These are phyloP conservation scores for Xiphorhynchus erythropygius DNA, from an alignment of 2,797 vertebrate species.

Conservation along the genomic window DNA sequence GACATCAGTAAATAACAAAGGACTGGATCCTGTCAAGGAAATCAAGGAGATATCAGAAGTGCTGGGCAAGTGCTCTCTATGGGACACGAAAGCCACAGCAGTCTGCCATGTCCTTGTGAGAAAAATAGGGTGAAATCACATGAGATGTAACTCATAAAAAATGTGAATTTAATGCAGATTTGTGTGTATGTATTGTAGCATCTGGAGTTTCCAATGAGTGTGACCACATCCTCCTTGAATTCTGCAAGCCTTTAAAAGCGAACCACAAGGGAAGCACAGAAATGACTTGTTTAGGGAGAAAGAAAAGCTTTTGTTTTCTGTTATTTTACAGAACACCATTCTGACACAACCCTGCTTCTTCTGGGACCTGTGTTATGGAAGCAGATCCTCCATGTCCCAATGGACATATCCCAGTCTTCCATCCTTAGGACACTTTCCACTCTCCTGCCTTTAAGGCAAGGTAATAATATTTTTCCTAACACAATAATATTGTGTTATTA, in stretches of 20 bases:
- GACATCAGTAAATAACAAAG: conserved; percentile 62
- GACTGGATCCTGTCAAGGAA: conserved; percentile 36
- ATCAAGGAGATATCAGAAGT: conserved; percentile 5
- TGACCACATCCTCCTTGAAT: conserved; percentile 48
- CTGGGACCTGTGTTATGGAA: not conserved
- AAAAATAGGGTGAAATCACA: conserved; percentile 7
- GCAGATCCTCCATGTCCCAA: not conserved
- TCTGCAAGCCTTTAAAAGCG: conserved; percentile 6
- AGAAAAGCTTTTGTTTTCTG: conserved; percentile 61
- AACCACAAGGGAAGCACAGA: conserved; percentile 42
- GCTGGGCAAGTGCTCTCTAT: not conserved
- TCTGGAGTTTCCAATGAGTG: conserved; percentile 31
- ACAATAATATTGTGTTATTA: not conserved
- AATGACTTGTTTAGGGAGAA: conserved; percentile 25
- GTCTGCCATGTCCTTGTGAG: conserved; percentile 1
- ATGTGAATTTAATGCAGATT: conserved; percentile 19
- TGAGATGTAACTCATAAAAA: conserved; percentile 27
- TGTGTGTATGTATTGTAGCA: conserved; percentile 14
- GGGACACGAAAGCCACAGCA: not conserved
- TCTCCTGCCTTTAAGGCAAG: not conserved
- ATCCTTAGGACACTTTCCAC: not conserved
- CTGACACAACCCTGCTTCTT: not conserved
- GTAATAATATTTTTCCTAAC: not conserved
- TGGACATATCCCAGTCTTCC: not conserved
- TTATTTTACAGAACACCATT: conserved; percentile 28